These are phyloP conservation scores for Genyomyrus donnyi DNA, from an alignment of 2,113 vertebrate genomes.

Conservation along the genomic window DNA sequence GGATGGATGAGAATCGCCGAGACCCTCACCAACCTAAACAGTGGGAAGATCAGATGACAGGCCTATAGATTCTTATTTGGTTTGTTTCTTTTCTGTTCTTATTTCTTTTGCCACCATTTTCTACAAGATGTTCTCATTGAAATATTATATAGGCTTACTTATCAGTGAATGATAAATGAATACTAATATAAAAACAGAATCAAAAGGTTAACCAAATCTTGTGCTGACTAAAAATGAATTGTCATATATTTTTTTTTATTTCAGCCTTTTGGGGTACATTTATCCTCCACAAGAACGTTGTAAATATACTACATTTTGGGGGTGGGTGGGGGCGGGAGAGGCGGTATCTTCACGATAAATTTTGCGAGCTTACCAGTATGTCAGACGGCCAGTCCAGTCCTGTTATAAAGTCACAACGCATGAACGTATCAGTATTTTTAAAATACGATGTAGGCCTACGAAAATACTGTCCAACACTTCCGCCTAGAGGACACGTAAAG, in stretches of 20 bases:
- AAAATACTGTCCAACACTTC: constrained; percentile 14
- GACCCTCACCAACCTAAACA: neutral
- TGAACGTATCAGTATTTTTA: neutral
- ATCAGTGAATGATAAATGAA: neutral
- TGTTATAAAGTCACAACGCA: neutral
- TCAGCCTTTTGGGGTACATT: neutral
- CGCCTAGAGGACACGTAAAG: constrained; percentile 11
- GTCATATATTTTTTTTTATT: neutral
- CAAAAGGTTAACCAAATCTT: neutral
- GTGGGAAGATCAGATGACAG: neutral
- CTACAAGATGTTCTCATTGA: neutral
- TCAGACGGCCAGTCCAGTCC: neutral
- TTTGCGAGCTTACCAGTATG: neutral
- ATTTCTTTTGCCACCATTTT: neutral
- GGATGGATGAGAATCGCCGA: neutral
- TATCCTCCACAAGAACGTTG: neutral
- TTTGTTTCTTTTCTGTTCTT: neutral
- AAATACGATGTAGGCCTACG: neutral
- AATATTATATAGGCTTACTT: neutral
- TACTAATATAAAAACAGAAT: neutral
- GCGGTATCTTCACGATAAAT: neutral
- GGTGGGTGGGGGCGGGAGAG: neutral
- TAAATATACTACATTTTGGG: neutral
- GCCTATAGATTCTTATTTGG: neutral
- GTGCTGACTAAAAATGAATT: neutral